These are phyloP conservation scores for Oikopleura dioica DNA, from an alignment of 23 tunicate genomes.

Conservation along the genomic window DNA sequence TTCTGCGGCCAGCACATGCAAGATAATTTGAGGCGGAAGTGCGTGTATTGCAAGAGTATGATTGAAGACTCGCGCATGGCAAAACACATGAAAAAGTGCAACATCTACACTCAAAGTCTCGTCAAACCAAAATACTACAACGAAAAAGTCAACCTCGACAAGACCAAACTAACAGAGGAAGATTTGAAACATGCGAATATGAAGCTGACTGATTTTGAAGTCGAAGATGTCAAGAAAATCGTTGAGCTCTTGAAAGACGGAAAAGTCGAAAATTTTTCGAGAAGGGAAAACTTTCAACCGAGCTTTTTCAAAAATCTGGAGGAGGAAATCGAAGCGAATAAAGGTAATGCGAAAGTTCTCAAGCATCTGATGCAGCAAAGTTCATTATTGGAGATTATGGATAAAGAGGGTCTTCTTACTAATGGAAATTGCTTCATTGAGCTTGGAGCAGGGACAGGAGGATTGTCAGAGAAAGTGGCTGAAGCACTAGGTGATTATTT, in stretches of 20 bases:
- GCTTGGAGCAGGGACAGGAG: neutral
- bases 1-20: neutral
- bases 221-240: too few species aligned
- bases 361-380: neutral
- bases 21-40: neutral
- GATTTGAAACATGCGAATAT: too few species aligned
- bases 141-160: too few species aligned
- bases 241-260: too few species aligned
- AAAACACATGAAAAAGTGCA: neutral
- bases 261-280: too few species aligned
- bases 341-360: too few species aligned
- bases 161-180: too few species aligned
- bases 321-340: too few species aligned
- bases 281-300: too few species aligned
- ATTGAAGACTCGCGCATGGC: neutral
- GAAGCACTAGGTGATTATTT: too few species aligned
- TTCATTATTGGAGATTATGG: neutral
- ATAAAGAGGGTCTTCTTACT: neutral
- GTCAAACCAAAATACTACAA: neutral
- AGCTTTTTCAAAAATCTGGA: too few species aligned
- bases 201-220: too few species aligned
- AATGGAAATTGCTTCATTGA: neutral
- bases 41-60: neutral
- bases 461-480: neutral
- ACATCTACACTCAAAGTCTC: neutral